Conservation (phyloP, 2,113 vertebrate species). For the Calidris pugnax region DNA sequence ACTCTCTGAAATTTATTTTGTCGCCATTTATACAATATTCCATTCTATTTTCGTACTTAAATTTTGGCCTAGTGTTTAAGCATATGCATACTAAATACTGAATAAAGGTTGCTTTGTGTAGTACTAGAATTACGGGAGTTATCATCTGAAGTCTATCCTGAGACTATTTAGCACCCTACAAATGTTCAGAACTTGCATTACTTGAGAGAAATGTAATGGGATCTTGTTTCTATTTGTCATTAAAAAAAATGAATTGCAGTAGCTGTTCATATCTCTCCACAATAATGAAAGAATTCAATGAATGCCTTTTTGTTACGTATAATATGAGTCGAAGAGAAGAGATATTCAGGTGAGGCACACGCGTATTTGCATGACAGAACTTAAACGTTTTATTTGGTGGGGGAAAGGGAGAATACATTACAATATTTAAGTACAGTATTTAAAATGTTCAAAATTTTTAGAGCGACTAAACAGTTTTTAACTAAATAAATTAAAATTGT, state of each 20-base stretch:
- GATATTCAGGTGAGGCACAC: background rate
- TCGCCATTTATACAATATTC: background rate
- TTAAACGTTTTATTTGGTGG: accelerated
- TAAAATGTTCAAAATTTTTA: background rate
- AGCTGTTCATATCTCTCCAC: background rate
- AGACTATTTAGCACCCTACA: background rate
- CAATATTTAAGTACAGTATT: background rate
- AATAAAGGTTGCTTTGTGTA: background rate
- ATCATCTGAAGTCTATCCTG: background rate
- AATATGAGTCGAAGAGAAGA: background rate
- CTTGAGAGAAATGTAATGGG: background rate
- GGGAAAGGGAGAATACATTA: background rate
- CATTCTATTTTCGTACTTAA: background rate
- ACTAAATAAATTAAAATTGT: background rate
- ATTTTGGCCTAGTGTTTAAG: background rate
- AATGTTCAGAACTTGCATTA: background rate
- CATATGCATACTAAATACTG: background rate
- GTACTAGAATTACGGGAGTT: background rate
- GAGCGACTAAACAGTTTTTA: background rate
- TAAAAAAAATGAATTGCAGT: background rate
- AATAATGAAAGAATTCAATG: background rate
- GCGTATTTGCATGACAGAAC: background rate
- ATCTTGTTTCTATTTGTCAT: background rate
- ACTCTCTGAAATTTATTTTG: background rate
- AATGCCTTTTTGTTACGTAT: background rate